Evolutionary conservation across 2,888 invertebrate genomes (phyloP).

Genomic region (Phymatocera aterrima): DNA sequence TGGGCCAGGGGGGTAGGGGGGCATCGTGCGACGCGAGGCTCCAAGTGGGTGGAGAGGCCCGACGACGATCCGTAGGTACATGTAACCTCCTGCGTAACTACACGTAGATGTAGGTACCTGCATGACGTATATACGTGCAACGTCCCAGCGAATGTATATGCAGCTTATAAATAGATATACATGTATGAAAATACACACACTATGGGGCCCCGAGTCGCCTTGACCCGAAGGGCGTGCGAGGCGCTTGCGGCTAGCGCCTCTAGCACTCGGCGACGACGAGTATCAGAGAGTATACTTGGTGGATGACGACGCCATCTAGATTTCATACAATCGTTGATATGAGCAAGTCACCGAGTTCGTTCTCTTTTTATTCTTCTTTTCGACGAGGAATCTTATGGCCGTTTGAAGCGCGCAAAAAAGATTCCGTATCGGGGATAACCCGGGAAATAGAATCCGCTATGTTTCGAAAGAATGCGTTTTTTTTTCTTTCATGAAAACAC

Average conservation of each 20-base stretch:
- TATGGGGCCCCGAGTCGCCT: conserved; percentile 60
- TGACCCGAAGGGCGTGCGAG: conserved; percentile 66
- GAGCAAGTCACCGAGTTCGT: neutral
- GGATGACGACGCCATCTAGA: conserved; percentile 28
- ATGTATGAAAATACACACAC: conserved; percentile 46
- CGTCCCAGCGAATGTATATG: conserved; percentile 8
- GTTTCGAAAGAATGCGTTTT: no score
- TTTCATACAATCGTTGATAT: conserved; percentile 11
- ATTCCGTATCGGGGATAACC: no score
- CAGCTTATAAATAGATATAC: neutral
- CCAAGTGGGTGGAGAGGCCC: conserved; percentile 33
- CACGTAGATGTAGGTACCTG: neutral
- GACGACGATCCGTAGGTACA: conserved; percentile 9
- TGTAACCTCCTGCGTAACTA: conserved; percentile 27
- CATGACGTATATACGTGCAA: neutral
- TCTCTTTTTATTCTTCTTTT: neutral
- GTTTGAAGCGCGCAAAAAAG: neutral
- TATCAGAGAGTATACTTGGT: conserved; percentile 15
- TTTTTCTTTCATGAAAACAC: no score
- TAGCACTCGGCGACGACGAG: conserved; percentile 23
- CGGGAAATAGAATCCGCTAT: no score
- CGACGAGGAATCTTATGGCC: neutral
- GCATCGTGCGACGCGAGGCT: conserved; percentile 11
- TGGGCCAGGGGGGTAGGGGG: neutral
- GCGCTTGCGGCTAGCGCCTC: conserved; percentile 49